phyloP scores from a whole-genome alignment of 2,113 vertebrate species.

The Tiliqua scincoides region DNA sequence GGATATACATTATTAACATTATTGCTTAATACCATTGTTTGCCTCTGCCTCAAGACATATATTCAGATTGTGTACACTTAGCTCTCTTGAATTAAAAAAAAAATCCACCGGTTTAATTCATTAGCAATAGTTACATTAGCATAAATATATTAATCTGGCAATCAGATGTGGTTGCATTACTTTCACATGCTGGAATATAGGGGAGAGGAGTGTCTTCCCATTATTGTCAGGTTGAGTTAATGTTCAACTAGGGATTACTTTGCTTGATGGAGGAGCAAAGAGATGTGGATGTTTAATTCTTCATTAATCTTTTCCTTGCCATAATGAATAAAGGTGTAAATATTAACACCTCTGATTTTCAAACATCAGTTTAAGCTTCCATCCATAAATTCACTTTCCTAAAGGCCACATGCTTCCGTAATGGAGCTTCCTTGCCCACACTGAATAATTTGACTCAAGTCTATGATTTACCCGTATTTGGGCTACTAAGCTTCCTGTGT shows the following conservation, averaged over 20 bases:
- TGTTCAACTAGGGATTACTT: slow-evolving; percentile 65
- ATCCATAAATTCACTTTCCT: slow-evolving; percentile 67
- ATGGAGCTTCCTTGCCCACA: slow-evolving; percentile 50
- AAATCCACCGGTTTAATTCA: slow-evolving; percentile 25
- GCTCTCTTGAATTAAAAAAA: slow-evolving; percentile 11
- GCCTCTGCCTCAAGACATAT: slow-evolving; percentile 9
- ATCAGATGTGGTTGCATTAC: neutral
- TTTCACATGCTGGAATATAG: slow-evolving; percentile 31
- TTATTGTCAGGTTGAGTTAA: slow-evolving; percentile 65
- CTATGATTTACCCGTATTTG: slow-evolving; percentile 66
- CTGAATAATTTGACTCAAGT: slow-evolving; percentile 49
- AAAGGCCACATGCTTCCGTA: slow-evolving; percentile 61
- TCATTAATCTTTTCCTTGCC: slow-evolving; percentile 75
- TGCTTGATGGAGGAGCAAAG: slow-evolving; percentile 66
- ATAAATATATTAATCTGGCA: slow-evolving; percentile 31
- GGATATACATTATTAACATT: slow-evolving; percentile 25
- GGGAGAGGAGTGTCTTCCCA: slow-evolving; percentile 39
- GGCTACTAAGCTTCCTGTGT: slow-evolving; percentile 46
- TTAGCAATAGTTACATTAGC: slow-evolving; percentile 4
- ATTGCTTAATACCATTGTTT: slow-evolving; percentile 28
- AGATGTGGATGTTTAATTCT: slow-evolving; percentile 72
- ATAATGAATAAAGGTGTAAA: slow-evolving; percentile 79
- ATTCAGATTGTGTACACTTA: slow-evolving; percentile 27
- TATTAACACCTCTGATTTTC: slow-evolving; percentile 76
- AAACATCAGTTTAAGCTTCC: slow-evolving; percentile 68